These are phyloP conservation scores for Cephonodes hylas DNA, from an alignment of 2,888 invertebrate species.

Conservation along the genomic window DNA sequence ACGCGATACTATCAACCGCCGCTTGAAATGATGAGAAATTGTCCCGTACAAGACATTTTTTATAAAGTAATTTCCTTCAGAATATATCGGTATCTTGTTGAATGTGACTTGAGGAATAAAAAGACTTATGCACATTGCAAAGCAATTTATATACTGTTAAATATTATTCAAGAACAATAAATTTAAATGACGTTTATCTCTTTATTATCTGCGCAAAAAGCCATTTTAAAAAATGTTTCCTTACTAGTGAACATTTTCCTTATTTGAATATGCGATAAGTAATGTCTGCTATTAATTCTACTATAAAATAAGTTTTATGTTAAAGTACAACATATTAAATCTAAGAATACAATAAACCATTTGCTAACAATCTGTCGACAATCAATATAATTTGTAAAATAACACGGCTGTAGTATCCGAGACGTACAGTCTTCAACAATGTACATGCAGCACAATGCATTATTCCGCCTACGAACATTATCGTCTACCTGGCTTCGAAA, in stretches of 20 bases:
- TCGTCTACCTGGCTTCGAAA: slow-evolving; percentile 1
- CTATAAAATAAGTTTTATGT: neutral
- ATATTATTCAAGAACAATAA: no score
- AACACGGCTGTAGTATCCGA: neutral
- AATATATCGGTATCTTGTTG: no score
- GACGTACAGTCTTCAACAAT: neutral
- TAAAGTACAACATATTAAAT: neutral
- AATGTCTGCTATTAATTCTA: no score
- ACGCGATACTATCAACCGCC: neutral
- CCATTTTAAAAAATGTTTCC: no score
- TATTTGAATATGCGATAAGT: no score
- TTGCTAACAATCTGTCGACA: neutral
- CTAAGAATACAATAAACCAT: neutral
- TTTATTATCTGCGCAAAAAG: no score
- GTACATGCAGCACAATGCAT: neutral
- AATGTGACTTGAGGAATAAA: no score
- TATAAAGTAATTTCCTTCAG: neutral
- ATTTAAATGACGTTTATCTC: no score
- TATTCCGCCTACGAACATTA: slow-evolving; percentile 3
- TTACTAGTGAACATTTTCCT: no score
- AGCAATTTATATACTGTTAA: no score
- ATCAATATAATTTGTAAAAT: neutral
- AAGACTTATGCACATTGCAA: no score
- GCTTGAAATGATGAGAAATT: no score
- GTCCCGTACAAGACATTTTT: neutral